Evolutionary conservation across 2,113 vertebrate species (phyloP), one percentile per base, ranked within the genome.

Genomic region (Indicator indicator): DNA sequence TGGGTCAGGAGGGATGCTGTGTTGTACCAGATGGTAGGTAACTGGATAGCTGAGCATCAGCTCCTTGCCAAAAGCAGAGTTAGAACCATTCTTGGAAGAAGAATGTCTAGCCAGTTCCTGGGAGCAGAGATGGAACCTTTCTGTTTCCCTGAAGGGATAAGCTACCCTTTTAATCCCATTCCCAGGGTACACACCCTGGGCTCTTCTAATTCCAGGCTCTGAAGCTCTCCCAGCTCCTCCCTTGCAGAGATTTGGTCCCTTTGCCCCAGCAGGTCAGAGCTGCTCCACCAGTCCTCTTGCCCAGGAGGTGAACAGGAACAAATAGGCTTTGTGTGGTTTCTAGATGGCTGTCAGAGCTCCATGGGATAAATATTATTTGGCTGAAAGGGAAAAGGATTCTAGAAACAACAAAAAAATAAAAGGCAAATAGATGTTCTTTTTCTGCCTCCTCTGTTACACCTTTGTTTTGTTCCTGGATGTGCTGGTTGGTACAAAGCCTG

Each of bases 251-350:
- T 84, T 67, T 83, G 28, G 12, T 32, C 52, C 30, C 20, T 48
- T 17, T 65, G 36, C 50, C 24, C 64, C 13, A 13, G 56, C 4
- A 8, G 60, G 68, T 55, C 75, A 44, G 86, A 93, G 91, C 73
- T 94, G 95, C 77, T 94, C 67, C 48, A 80, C 96, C 67, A 6
- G 74, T 90, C 42, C 55, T 94, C 59, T 78, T 20, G 91, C 97
- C 83, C 5, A 11, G 46, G 83, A 96, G 88, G 76, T 11, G 59
- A 93, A 85, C 38, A 77, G 91, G 88, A 97, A 97, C 97, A 98
- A 97, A 97, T 81, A 91, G 78, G 62, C 94, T 97, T 97, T 98
- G 98, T 98, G 91, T 94, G 86, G 83, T 95, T 96, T 96, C 76
- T 88, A 94, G 76, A 38, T n/a, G 89, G 76, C 92, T 96, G 96